Conservation (phyloP, 2,113 vertebrate genomes). For the Aptenodytes forsteri region DNA sequence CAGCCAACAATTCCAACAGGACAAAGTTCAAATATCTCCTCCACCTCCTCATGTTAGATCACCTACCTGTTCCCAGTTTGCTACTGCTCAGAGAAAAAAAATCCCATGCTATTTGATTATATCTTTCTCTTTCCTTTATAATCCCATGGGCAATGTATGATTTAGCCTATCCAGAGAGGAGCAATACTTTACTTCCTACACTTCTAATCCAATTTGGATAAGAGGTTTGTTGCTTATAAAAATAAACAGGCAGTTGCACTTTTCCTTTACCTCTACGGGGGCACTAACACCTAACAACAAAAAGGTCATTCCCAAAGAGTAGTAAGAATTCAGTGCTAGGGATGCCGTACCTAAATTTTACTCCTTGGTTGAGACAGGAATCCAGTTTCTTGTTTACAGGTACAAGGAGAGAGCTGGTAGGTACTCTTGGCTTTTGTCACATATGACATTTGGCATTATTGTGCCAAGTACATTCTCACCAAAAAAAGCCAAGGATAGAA, state of each 20-base stretch:
- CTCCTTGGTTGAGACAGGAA: background rate
- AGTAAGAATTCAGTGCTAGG: background rate
- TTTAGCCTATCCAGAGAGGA: background rate
- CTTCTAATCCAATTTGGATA: constrained; percentile 38
- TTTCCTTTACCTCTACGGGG: background rate
- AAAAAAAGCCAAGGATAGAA: background rate
- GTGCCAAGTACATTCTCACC: background rate
- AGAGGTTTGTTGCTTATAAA: constrained; percentile 49
- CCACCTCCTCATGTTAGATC: background rate
- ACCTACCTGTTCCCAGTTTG: background rate
- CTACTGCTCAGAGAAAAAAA: background rate
- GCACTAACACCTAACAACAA: background rate
- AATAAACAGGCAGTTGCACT: constrained; percentile 7
- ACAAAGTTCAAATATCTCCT: background rate
- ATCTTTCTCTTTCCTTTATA: background rate
- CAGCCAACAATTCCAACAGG: background rate
- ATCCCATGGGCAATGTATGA: background rate
- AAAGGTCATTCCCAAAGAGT: background rate
- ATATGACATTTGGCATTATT: background rate
- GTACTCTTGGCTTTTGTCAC: background rate
- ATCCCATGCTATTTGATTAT: background rate
- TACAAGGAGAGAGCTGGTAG: background rate
- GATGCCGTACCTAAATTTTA: background rate
- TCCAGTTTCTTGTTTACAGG: background rate
- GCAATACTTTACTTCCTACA: background rate